Base-by-base conservation (phyloP, 2,888 invertebrate species). In the Pollenia griseotomentosa region DNA sequence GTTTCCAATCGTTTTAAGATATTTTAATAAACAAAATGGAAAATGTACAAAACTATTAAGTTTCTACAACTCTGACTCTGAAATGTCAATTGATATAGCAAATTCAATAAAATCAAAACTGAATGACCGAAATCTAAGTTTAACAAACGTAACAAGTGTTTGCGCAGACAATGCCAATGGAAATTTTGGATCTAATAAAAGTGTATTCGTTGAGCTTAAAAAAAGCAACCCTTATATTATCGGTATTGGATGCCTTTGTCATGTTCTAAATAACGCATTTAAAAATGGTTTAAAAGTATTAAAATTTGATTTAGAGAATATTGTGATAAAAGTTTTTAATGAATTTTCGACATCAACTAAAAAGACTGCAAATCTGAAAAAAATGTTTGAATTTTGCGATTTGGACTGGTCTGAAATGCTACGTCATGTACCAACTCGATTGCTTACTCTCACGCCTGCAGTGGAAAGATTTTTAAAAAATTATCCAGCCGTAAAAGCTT, bases 81-180 rank as follows among this genome's bases (percentile, higher is more conserved):
- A 74, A 77, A 59, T 19, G 19, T 81, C 77, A 55, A 63, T 51
- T 14, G 59, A 86, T 23, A 73, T 77, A 33, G 59, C 65, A 71
- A 61, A 59, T 42, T 85, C 74, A 42, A 44, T 85, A 68, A 80
- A 80, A 59, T 57, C 48, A 10, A 81, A 77, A 46, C 53, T 80
- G 23, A 44, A 74, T 5, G 14, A 23, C 8, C 10, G n/a, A 42
- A 68, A 55, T 48, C 48, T 78, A 14, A 78, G 61, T 44, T 73
- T 78, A 33, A 48, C 46, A 53, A 71, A 86, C 42, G 48, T 78
- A 16, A 71, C 74, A n/a, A 61, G 78, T 51, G 82, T 82, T 46
- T 85, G 82, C 61, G 87, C 73, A 48, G 78, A 85, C 70, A 85
- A 85, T 61, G 86, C 74, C 4, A 83, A 65, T 46, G 85, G 85